phyloP scores from a whole-genome alignment of 2,113 vertebrate species.

The Python bivittatus region DNA sequence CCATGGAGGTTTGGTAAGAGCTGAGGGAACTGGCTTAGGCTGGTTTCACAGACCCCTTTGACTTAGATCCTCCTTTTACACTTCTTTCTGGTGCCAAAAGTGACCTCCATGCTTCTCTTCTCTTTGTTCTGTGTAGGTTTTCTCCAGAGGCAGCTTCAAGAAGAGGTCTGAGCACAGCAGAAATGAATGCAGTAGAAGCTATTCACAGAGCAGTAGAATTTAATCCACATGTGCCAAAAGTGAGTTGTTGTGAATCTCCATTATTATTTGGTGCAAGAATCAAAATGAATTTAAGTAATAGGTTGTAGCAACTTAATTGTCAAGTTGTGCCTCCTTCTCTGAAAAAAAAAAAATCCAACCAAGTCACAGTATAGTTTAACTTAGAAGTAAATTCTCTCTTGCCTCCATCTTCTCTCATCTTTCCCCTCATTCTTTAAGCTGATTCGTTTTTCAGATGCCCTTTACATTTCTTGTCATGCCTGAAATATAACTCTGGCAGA shows the following conservation, averaged over 20 bases:
- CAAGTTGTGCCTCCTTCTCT: neutral
- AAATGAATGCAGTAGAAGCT: slow-evolving; percentile 99
- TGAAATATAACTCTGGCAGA: neutral
- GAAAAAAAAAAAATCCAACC: neutral
- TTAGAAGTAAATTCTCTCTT: neutral
- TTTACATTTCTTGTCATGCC: neutral
- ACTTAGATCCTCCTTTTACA: slow-evolving; percentile 50
- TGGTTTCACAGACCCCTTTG: slow-evolving; percentile 68
- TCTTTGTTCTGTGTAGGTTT: slow-evolving; percentile 82
- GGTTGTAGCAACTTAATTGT: neutral
- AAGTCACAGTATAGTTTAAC: neutral
- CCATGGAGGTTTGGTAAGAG: slow-evolving; percentile 62
- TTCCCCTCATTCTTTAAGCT: neutral
- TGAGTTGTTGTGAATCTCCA: slow-evolving; percentile 70
- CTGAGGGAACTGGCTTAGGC: slow-evolving; percentile 56
- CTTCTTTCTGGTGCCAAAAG: slow-evolving; percentile 45
- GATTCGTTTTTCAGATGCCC: neutral
- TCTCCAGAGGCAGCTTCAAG: slow-evolving; percentile 97
- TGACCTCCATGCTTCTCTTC: slow-evolving; percentile 64
- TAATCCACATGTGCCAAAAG: slow-evolving; percentile 98
- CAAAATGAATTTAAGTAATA: slow-evolving; percentile 18
- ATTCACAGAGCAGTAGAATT: slow-evolving; percentile 99
- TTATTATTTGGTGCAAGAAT: neutral
- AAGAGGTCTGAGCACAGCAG: slow-evolving; percentile 94
- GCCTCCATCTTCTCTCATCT: neutral